Percentiles rank a stretch among this genome's conserved stretches.
Evolutionary conservation across 2,888 invertebrate species (phyloP).

Genomic region (Caenorhabditis japonica): DNA sequence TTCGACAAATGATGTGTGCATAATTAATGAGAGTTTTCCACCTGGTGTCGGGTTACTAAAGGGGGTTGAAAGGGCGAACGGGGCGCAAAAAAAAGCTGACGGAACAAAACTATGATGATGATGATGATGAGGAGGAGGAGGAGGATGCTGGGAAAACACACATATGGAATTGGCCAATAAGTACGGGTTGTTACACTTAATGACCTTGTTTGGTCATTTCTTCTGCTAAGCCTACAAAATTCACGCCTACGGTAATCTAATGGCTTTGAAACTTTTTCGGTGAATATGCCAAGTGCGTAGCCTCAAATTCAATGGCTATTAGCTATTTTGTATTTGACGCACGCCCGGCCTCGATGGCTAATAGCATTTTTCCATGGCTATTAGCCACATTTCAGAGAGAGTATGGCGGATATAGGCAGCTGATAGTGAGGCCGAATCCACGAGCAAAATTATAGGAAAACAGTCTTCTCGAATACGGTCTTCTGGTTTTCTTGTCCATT

Average conservation of each 20-base stretch:
- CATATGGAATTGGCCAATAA: slow-evolving; percentile 19
- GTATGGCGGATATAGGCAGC: no score
- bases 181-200: slow-evolving; percentile 23
- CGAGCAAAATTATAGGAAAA: no score
- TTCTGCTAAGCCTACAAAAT: neutral
- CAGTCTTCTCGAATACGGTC: no score
- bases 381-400: no score
- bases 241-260: neutral
- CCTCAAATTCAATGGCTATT: no score
- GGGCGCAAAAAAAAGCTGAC: neutral
- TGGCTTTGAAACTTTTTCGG: no score
- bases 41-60: slow-evolving; percentile 8
- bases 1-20: slow-evolving; percentile 58
- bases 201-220: slow-evolving; percentile 19
- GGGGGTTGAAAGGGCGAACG: slow-evolving; percentile 1
- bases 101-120: slow-evolving; percentile 3
- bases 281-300: no score
- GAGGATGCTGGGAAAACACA: slow-evolving; percentile 30
- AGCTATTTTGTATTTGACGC: no score
- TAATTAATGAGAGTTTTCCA: slow-evolving; percentile 49
- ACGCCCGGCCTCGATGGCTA: no score
- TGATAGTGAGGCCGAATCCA: no score
- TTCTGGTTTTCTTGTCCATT: no score
- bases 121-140: slow-evolving; percentile 7
- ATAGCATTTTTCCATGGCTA: no score